Base-by-base conservation (phyloP, 1,140 invertebrate genomes). In the Agrypnia vestita region DNA sequence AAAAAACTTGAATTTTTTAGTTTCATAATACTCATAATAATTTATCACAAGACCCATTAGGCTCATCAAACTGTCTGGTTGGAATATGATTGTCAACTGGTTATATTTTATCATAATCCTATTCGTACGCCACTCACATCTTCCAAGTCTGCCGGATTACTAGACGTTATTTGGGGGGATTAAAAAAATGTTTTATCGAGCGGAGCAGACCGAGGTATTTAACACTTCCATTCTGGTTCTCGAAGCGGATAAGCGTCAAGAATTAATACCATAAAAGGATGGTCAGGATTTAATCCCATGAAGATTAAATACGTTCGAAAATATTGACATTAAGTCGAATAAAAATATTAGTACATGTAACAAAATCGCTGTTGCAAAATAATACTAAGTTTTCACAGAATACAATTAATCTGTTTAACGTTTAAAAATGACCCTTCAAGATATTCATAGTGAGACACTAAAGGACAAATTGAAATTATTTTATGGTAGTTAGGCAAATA, bases 131-230 rank as follows among this genome's bases (percentile, higher is more conserved):
- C 61, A 64, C 19, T 64, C 61, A 64, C 19, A 44, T 7, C 61
- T 51, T 12, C 61, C 13, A 64, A 35, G n/a, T 64, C 61, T n/a
- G n/a, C 61, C n/a, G 61, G 61, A 64, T 62, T 62, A 64, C n/a
- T n/a, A 64, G 61, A 35, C 61, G n/a, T 43, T 64, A 64, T 64
- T 44, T 35, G 13, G 61, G 19, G 13, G 35, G 25, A 64, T 25
- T 25, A n/a, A 64, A 64, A 64, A 64, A 64, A 43, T 19, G 19
- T 44, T 64, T 64, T 64, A 64, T 25, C 61, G 61, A 64, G 35
- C 35, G 61, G n/a, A 64, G 35, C 35, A 25, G 61, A 64, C 61
- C 6, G 61, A 9, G 49, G 15, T 64, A 35, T 64, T 64, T 64
- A 64, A 64, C 61, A 64, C 61, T 25, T 64, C 61, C 12, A 21